Evolutionary conservation across 2,888 invertebrate species (phyloP), one percentile per base, ranked within the genome.

Genomic region (Acanthoscelides obtectus): DNA sequence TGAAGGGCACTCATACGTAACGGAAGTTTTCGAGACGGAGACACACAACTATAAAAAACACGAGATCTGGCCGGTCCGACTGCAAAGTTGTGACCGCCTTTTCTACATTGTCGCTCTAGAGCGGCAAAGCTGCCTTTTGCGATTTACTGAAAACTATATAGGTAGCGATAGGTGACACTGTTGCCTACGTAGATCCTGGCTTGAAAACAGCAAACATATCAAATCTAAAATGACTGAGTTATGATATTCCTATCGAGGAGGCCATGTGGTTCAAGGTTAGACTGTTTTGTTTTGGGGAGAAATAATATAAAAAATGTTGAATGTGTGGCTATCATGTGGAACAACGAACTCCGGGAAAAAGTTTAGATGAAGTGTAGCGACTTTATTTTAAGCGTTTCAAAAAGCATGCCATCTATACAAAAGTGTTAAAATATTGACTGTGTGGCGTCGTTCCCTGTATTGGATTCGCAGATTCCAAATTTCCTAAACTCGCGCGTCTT

Each of bases 401-500:
- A 1, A 45, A 45, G 8, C 17, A 45, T 45, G 45, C 45, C 45
- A 45, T 45, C 45, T 45, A 45, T 45, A 45, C 45, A 6, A 45
- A 45, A 45, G 45, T 17, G 6, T 4, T 45, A 45, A 45, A 25
- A 25, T 12, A 45, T 45, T 12, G 5, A 45, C 45, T 45, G 45
- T 12, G 45, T 45, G 45, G 45, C 45, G 45, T 45, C 45, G 66
- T 66, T 20, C 66, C 66, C 66, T 66, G 66, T 20, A 66, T 66
- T 20, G 20, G 20, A 21, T 66, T 66, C 22, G 8, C 67, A 20
- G 67, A 22, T 22, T 22, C 22, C 22, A 20, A 20, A 67, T 67
- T 22, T 67, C 22, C 20, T 22, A 67, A 69, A 64, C 73, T 71
- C 73, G 71, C 71, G 71, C 73, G 69, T 69, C 73, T 71, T 67